phyloP scores from a whole-genome alignment of 2,888 invertebrate genomes.

The Acrobasis suavella region DNA sequence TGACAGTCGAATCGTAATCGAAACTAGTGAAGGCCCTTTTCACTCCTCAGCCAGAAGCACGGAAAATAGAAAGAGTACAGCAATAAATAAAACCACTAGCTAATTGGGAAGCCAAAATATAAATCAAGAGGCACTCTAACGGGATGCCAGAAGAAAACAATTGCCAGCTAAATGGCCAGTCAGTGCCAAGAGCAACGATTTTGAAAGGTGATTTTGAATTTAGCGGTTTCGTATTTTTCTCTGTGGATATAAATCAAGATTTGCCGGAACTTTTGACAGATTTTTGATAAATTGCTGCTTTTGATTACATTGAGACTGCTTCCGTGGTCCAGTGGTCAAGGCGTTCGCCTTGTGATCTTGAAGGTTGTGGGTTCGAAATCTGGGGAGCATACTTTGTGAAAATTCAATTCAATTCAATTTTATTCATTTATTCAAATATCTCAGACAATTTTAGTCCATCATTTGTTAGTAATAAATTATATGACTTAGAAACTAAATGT shows the following conservation, averaged over 20 bases:
- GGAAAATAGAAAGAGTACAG: constrained; percentile 66
- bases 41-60: constrained; percentile 56
- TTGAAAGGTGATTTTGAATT: constrained; percentile 31
- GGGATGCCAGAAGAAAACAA: constrained; percentile 61
- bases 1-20: constrained; percentile 30
- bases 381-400: too few relatives aligned
- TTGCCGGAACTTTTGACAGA: not conserved
- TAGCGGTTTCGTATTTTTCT: not conserved
- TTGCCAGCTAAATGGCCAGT: constrained; percentile 43
- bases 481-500: too few relatives aligned
- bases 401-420: too few relatives aligned
- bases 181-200: constrained; percentile 34
- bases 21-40: constrained; percentile 29
- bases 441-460: too few relatives aligned
- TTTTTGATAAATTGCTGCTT: not conserved
- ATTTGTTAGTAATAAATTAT: too few relatives aligned
- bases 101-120: constrained; percentile 76
- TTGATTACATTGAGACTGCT: too few relatives aligned
- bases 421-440: too few relatives aligned
- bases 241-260: not conserved
- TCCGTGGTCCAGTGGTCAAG: too few relatives aligned
- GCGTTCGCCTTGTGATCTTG: too few relatives aligned
- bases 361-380: too few relatives aligned
- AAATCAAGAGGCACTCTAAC: constrained; percentile 69
- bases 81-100: constrained; percentile 75